Evolutionary conservation across 2,888 invertebrate genomes (phyloP).

Genomic region (Dolomedes plantarius): DNA sequence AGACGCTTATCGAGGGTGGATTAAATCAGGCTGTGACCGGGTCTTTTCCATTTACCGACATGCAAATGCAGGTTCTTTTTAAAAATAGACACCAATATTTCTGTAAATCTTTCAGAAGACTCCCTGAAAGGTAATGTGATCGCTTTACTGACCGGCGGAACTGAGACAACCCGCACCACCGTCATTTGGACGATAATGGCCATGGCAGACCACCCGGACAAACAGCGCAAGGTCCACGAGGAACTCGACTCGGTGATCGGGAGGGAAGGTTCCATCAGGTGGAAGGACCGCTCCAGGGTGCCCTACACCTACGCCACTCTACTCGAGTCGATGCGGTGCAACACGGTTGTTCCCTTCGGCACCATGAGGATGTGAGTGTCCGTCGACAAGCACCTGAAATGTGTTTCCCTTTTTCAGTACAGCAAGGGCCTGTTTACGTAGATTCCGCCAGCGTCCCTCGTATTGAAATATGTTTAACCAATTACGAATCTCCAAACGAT

Average conservation of each 20-base stretch:
- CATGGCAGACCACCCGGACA: conserved; percentile 1
- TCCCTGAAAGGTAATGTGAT: not conserved
- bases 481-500: too few relatives aligned
- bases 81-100: too few relatives aligned
- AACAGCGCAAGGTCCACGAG: not conserved
- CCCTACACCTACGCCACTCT: conserved; percentile 7
- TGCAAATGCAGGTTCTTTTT: too few relatives aligned
- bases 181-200: not conserved
- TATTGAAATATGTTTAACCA: too few relatives aligned
- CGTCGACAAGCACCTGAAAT: too few relatives aligned
- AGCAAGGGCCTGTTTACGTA: too few relatives aligned
- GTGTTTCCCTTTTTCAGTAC: too few relatives aligned
- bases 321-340: not conserved
- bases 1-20: too few relatives aligned
- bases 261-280: not conserved
- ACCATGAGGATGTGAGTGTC: not conserved
- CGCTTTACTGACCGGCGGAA: not conserved
- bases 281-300: not conserved
- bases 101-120: not conserved
- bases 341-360: not conserved
- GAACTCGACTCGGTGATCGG: conserved; percentile 8
- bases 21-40: too few relatives aligned
- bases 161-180: not conserved
- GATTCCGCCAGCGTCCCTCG: too few relatives aligned
- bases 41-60: too few relatives aligned